Conservation (phyloP, 2,888 invertebrate species). For the Platynereis dumerilii region DNA sequence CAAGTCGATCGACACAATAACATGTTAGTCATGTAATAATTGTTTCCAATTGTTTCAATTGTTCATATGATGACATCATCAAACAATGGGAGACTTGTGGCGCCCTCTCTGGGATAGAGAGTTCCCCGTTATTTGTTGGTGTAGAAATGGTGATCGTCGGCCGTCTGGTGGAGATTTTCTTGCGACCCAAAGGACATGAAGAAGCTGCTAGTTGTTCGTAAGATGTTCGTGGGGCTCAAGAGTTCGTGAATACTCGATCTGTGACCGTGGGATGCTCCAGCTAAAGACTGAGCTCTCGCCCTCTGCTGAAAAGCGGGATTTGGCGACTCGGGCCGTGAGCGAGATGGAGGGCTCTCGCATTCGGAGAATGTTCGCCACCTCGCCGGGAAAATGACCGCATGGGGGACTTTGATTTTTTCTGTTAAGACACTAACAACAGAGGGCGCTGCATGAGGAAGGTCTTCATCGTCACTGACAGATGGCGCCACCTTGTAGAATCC, state of each 20-base stretch:
- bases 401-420: slow-evolving; percentile 32
- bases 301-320: neutral
- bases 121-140: too few species aligned
- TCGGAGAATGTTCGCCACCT: slow-evolving; percentile 6
- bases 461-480: slow-evolving; percentile 20
- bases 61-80: too few species aligned
- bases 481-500: slow-evolving; percentile 20
- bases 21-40: too few species aligned
- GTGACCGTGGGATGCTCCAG: neutral
- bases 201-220: neutral
- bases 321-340: neutral
- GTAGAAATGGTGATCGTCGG: neutral
- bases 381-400: slow-evolving; percentile 23
- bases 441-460: slow-evolving; percentile 30
- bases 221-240: neutral
- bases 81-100: too few species aligned
- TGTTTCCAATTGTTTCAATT: too few species aligned
- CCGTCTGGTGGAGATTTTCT: neutral
- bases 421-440: slow-evolving; percentile 26
- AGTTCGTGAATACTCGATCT: neutral
- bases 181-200: slow-evolving; percentile 2
- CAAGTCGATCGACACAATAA: too few species aligned
- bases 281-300: neutral
- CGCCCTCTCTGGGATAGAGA: too few species aligned
- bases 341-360: neutral